Percentiles rank a stretch among this genome's conserved stretches.
Conservation (phyloP, 2,888 invertebrate genomes). For the Xylota sylvarum region DNA sequence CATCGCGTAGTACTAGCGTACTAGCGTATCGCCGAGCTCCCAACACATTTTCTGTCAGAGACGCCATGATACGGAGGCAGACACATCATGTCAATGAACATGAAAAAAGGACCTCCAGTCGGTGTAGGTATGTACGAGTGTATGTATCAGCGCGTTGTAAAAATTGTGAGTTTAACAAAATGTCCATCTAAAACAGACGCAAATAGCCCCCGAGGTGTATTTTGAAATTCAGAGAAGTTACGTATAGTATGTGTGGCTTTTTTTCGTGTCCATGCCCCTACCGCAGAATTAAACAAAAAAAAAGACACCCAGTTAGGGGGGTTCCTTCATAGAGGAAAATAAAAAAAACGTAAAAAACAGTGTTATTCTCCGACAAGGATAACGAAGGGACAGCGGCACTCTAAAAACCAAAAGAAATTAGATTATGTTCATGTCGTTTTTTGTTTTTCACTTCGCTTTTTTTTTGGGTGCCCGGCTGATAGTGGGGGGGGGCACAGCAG, state of each 20-base stretch:
- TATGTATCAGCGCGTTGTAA: constrained; percentile 34
- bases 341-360: constrained; percentile 19
- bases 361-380: constrained; percentile 35
- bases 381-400: constrained; percentile 43
- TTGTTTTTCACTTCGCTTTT: neutral
- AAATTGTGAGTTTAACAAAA: constrained; percentile 70
- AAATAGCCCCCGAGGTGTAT: constrained; percentile 68
- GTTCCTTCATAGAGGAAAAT: neutral
- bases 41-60: constrained; percentile 55
- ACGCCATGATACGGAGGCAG: constrained; percentile 30
- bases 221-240: constrained; percentile 69
- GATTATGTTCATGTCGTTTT: constrained; percentile 62
- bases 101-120: constrained; percentile 32
- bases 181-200: constrained; percentile 67
- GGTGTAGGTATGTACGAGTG: neutral
- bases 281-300: constrained; percentile 10
- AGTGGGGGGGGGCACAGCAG: constrained; percentile 10
- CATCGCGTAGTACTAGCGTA: constrained; percentile 26
- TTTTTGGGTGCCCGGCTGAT: constrained; percentile 26
- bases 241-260: constrained; percentile 24
- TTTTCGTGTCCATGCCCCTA: constrained; percentile 12
- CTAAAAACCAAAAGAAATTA: constrained; percentile 67
- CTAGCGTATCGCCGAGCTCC: constrained; percentile 43
- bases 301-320: constrained; percentile 12
- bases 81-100: constrained; percentile 66